Evolutionary conservation across 2,797 vertebrate species (phyloP), one percentile per base, ranked within the genome.

Genomic region (Tokudaia muenninki): DNA sequence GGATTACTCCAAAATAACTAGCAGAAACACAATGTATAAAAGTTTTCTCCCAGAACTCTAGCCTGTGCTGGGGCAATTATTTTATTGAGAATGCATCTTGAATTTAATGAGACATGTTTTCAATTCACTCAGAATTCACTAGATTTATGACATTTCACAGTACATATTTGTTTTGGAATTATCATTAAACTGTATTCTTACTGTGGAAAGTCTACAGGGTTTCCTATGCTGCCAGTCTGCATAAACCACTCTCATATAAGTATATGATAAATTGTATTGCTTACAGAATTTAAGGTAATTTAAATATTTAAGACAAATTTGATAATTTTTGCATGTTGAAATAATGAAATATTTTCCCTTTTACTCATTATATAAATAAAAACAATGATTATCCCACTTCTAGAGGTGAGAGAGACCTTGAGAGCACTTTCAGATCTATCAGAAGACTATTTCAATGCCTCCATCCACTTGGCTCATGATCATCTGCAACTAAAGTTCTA

Each of bases 11-110:
- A 10, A 22, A 86, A 12, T 2, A n/a, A 22, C 10, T 37, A 92
- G 13, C 41, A 37, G 1, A 7, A 2, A 65, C 2, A 22, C 0
- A 3, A 8, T 12, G 0, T 14, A 61, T 17, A 55, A 19, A 8
- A 50, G 21, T 7, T 44, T 65, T 3, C 13, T 41, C 0, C 21
- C 37, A n/a, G 52, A 41, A 14, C 9, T 31, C 4, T 57, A 63
- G 13, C 1, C 44, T 31, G 3, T 57, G 47, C 1, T 16, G 22
- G 0, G 41, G 22, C 10, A 72, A 16, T 22, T 6, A 29, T 72
- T 80, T 65, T 59, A 3, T 55, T 57, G 5, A 87, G 9, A 80
- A 1, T 12, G 3, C 31, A 41, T 57, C 3, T 57, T 52, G 44
- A 70, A 59, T 70, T 59, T 80, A 16, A 31, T 50, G 22, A 44